Conservation (phyloP, 1,140 invertebrate genomes). For the Propsilocerus akamusi region DNA sequence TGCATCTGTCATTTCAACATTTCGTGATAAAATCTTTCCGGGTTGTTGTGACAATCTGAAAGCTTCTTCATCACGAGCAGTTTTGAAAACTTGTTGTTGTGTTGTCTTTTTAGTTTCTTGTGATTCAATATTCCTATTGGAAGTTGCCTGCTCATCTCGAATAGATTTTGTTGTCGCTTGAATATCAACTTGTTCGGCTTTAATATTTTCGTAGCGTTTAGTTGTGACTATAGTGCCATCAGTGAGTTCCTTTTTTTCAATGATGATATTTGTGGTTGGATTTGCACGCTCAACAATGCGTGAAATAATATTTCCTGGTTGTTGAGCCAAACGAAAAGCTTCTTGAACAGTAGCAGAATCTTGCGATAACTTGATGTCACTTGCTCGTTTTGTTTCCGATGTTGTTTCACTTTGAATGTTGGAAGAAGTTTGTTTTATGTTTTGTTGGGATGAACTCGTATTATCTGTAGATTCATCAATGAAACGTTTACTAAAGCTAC, state of each 20-base stretch:
- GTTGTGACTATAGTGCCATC: conserved; percentile 44
- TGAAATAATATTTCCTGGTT: conserved; percentile 26
- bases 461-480: no score
- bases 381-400: no score
- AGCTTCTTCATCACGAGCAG: conserved; percentile 15
- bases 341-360: conserved; percentile 8
- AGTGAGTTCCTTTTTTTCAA: conserved; percentile 38
- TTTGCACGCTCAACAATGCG: conserved; percentile 36
- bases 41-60: conserved; percentile 19
- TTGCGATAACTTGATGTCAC: not conserved
- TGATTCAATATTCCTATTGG: no score
- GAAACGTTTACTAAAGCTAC: no score
- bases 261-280: conserved; percentile 38
- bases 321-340: conserved; percentile 18
- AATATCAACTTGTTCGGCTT: not conserved
- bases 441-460: no score
- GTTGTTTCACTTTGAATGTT: no score
- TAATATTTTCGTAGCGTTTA: conserved; percentile 34
- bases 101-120: not conserved
- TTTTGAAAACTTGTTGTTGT: not conserved
- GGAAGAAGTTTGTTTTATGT: no score
- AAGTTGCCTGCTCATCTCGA: not conserved
- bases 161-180: not conserved
- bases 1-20: conserved; percentile 35
- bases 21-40: conserved; percentile 28